Conservation (phyloP, 2,113 vertebrate genomes). For the Aegithalos caudatus region DNA sequence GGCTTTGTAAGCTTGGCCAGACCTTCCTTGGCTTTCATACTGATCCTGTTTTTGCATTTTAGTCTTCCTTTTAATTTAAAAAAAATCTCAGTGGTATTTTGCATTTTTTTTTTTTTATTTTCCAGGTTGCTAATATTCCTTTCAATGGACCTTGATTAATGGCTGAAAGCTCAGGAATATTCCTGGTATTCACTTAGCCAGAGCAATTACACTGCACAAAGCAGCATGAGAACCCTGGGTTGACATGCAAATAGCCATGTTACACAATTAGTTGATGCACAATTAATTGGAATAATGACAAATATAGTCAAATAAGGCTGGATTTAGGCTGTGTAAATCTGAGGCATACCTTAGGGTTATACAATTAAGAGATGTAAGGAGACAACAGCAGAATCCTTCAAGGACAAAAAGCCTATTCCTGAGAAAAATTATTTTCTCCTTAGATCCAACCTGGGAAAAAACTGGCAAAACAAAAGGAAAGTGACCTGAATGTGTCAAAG, state of each 20-base stretch:
- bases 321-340: constrained; percentile 55
- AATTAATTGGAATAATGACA: constrained; percentile 70
- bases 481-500: background rate
- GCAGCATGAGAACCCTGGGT: constrained; percentile 52
- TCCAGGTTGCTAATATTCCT: constrained; percentile 54
- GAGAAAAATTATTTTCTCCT: constrained; percentile 5
- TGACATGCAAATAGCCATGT: constrained; percentile 68
- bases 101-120: background rate
- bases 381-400: constrained; percentile 19
- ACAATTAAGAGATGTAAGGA: constrained; percentile 31
- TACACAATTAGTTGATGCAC: constrained; percentile 67
- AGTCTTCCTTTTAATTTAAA: constrained; percentile 2
- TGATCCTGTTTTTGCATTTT: background rate
- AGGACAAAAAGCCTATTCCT: constrained; percentile 45
- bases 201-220: constrained; percentile 64
- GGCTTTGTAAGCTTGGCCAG: background rate
- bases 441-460: background rate
- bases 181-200: constrained; percentile 69
- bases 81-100: constrained; percentile 27
- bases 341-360: constrained; percentile 34
- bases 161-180: constrained; percentile 53
- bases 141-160: constrained; percentile 54
- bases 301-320: constrained; percentile 63
- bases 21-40: background rate
- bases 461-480: background rate